These are phyloP conservation scores for Octonoba sinensis DNA, from an alignment of 2,888 invertebrate genomes.

Conservation along the genomic window DNA sequence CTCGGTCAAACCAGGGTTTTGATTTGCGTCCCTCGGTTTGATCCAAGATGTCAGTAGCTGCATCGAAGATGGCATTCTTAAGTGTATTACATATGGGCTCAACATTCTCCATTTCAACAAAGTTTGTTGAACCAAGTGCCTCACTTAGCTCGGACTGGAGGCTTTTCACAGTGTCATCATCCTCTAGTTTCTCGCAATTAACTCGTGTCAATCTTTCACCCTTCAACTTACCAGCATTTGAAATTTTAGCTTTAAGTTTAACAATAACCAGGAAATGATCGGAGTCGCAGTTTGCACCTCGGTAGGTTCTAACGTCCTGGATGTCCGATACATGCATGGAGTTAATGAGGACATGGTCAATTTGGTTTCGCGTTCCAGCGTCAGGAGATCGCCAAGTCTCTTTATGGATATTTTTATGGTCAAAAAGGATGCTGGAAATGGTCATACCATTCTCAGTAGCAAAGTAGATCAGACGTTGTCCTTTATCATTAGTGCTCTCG, in stretches of 20 bases:
- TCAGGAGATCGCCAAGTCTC: not conserved
- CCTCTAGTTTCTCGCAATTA: not conserved
- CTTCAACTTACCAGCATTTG: not conserved
- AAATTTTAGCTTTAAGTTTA: not conserved
- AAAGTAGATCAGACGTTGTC: not conserved
- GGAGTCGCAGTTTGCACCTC: not conserved
- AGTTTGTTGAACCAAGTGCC: not conserved
- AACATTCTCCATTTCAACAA: not conserved
- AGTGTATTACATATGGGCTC: not conserved
- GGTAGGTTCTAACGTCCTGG: conserved; percentile 5
- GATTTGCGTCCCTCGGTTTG: not conserved
- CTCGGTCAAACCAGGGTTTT: not conserved
- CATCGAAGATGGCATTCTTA: not conserved
- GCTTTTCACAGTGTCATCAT: not conserved
- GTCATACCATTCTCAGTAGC: not conserved
- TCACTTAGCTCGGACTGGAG: not conserved
- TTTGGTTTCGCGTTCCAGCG: conserved; percentile 4
- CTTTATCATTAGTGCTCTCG: not conserved
- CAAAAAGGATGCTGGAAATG: not conserved
- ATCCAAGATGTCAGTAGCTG: not conserved
- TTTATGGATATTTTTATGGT: not conserved
- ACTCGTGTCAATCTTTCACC: not conserved
- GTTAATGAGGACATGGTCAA: not conserved
- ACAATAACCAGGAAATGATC: not conserved
- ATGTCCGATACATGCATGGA: not conserved